Evolutionary conservation across 64 coral and sea anemone species (phyloP).

Genomic region (Orbicella faveolata): DNA sequence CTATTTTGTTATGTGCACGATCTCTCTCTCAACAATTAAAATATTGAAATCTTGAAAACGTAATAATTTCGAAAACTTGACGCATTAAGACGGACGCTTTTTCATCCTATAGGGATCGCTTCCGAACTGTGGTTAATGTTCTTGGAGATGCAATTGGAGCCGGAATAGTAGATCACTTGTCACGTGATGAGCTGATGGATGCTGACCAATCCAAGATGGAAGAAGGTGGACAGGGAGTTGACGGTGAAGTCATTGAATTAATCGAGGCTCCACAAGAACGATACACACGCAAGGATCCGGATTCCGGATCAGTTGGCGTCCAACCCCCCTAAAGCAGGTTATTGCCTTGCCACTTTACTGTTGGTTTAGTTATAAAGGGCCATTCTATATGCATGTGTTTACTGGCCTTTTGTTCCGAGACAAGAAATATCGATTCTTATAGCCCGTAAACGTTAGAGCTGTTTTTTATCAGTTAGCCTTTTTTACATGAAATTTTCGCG

Average conservation of each 20-base stretch:
- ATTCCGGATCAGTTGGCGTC: not conserved
- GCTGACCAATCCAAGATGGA: constrained; percentile 26
- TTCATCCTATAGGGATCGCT: constrained; percentile 56
- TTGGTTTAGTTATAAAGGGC: too few species aligned
- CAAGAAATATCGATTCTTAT: too few species aligned
- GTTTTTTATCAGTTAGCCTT: too few species aligned
- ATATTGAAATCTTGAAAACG: too few species aligned
- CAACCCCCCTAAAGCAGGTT: not conserved
- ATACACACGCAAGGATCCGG: not conserved
- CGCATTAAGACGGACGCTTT: too few species aligned
- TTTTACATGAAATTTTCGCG: constrained; percentile 62
- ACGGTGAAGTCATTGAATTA: not conserved
- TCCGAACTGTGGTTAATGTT: constrained; percentile 71
- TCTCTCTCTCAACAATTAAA: too few species aligned
- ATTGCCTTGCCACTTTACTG: too few species aligned
- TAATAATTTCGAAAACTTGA: too few species aligned
- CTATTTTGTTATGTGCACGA: too few species aligned
- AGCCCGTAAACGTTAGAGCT: too few species aligned
- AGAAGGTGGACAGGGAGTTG: not conserved
- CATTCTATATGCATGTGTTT: too few species aligned
- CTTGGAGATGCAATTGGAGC: constrained; percentile 81
- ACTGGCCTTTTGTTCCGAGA: too few species aligned
- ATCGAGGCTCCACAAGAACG: not conserved
- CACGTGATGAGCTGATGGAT: constrained; percentile 45
- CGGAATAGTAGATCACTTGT: constrained; percentile 73